Evolutionary conservation across 1,140 invertebrate species (phyloP).

Genomic region (Ericerus pela): DNA sequence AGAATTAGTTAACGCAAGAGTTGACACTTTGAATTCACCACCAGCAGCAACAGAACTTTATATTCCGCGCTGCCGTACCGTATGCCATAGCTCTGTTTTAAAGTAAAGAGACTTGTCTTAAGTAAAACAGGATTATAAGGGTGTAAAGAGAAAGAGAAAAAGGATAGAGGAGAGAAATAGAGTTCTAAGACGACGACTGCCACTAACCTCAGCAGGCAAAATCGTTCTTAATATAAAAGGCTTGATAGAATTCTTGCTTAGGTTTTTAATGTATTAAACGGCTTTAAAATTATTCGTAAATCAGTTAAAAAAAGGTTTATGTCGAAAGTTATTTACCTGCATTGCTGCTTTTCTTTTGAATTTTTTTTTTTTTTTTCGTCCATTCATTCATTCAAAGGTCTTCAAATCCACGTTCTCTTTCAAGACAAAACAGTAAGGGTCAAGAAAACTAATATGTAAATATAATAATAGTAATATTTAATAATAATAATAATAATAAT

Average conservation of each 20-base stretch:
- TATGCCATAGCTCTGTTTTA: not conserved
- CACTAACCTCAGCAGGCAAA: constrained; percentile 7
- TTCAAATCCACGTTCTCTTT: no score
- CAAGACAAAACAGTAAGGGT: no score
- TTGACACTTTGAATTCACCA: constrained; percentile 12
- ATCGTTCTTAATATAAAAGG: constrained; percentile 8
- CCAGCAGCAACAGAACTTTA: constrained; percentile 7
- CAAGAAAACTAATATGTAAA: no score
- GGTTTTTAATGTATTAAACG: constrained; percentile 9
- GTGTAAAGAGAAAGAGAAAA: no score
- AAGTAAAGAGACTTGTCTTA: constrained; percentile 10
- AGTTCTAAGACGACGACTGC: not conserved
- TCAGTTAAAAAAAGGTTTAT: constrained; percentile 1
- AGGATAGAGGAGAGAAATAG: no score
- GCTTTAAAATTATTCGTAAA: constrained; percentile 8
- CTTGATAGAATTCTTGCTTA: not conserved
- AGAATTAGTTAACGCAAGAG: constrained; percentile 12
- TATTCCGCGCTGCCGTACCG: no score
- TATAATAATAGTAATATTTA: no score
- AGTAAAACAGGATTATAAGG: constrained; percentile 12
- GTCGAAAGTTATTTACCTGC: constrained; percentile 7
- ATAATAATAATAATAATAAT: no score
- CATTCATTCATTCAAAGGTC: no score
- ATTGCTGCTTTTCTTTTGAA: constrained; percentile 1
- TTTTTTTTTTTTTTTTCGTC: no score